Evolutionary conservation across 2,113 vertebrate species (phyloP), one percentile per base, ranked within the genome.

Genomic region (Butorides virescens): DNA sequence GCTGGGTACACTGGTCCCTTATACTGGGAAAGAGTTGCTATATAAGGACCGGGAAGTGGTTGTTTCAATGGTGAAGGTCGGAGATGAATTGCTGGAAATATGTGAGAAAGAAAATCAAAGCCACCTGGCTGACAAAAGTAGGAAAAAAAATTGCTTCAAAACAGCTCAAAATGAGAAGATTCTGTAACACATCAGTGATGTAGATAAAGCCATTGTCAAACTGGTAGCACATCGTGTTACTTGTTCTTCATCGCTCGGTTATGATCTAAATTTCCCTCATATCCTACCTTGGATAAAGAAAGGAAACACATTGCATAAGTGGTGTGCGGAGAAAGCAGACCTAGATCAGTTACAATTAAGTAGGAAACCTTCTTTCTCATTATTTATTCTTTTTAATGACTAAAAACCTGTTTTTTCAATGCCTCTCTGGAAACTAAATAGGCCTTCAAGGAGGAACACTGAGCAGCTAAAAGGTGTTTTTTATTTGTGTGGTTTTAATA

Each of bases 401-500:
- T 53, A 50, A 46, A 85, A 82, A 30, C 29, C 53, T 75, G 61
- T 46, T 61, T 94, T 88, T 88, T 82, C n/a, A 92, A 0, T 49
- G 58, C 6, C 58, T 65, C 42, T 78, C 49, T 86, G 21, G 56
- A 95, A 95, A 82, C 13, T 47, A 76, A 90, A 66, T 5, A 56
- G 91, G 62, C 46, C 71, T 72, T 79, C 18, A 23, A 91, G 89
- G n/a, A 92, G 53, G 53, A 56, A n/a, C 37, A 75, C 13, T 1
- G 4, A 94, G 92, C 30, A 90, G 70, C 83, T 91, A 82, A 75
- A 94, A 86, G 72, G 80, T 95, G 49, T 0, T 29, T 95, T 94
- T 74, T 63, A 90, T 86, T 87, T 96, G 73, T 67, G 34, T 83
- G 58, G 15, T 92, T 94, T 91, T 95, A 96, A 93, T 90, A 90